phyloP scores from a whole-genome alignment of 2,888 invertebrate species.

The Serripes groenlandicus region DNA sequence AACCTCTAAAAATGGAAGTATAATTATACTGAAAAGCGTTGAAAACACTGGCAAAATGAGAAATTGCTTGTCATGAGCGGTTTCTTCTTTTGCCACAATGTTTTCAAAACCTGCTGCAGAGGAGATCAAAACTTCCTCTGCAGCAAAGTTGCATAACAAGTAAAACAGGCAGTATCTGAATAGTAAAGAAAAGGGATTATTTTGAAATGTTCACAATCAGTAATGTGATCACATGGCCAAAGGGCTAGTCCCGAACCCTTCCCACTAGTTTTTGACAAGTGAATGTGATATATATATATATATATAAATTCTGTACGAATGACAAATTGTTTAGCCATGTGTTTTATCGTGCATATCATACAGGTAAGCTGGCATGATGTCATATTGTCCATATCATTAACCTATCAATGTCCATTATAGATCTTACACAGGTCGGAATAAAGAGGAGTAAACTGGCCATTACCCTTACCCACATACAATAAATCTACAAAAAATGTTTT shows the following conservation, averaged over 20 bases:
- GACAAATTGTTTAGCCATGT: conserved; percentile 19
- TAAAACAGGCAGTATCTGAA: no score
- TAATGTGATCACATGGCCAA: neutral
- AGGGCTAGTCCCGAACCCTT: neutral
- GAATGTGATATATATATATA: conserved; percentile 6
- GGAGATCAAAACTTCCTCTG: no score
- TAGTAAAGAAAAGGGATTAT: neutral
- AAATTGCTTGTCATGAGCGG: no score
- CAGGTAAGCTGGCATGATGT: conserved; percentile 13
- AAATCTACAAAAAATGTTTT: neutral
- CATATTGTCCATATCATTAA: conserved; percentile 8
- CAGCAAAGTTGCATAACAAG: no score
- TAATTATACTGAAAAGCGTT: no score
- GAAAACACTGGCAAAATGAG: no score
- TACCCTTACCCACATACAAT: no score
- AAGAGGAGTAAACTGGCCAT: no score
- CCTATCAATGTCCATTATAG: conserved; percentile 3
- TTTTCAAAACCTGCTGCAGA: no score
- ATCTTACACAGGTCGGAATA: no score
- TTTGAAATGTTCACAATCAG: neutral
- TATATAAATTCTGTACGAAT: conserved; percentile 14
- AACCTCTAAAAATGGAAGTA: no score
- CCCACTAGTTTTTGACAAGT: conserved; percentile 1
- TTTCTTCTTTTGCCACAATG: no score
- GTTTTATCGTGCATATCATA: conserved; percentile 2